Evolutionary conservation across 2,888 invertebrate genomes (phyloP).

Genomic region (Notocelia uddmanniana): DNA sequence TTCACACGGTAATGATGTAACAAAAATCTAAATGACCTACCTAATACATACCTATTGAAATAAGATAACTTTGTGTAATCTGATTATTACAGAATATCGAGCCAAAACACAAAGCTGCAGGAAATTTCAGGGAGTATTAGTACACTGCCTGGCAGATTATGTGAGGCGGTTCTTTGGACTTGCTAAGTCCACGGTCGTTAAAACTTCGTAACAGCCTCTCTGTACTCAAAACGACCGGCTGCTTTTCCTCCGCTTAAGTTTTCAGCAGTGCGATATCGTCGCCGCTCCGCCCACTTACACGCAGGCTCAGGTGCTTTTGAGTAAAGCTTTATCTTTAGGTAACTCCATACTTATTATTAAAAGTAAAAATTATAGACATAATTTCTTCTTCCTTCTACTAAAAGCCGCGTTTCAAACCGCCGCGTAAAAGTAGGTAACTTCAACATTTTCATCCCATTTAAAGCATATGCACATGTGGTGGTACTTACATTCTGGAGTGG

Average conservation of each 20-base stretch:
- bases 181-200: conserved; percentile 67
- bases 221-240: conserved; percentile 62
- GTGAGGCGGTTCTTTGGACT: conserved; percentile 55
- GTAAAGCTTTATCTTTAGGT: conserved; percentile 31
- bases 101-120: conserved; percentile 36
- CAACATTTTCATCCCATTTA: background rate
- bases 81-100: too few species aligned
- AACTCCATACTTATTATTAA: conserved; percentile 4
- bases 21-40: too few species aligned
- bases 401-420: background rate
- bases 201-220: conserved; percentile 68
- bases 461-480: background rate
- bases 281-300: conserved; percentile 53
- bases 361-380: background rate
- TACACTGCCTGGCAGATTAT: conserved; percentile 59
- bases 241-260: conserved; percentile 61
- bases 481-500: background rate
- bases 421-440: background rate
- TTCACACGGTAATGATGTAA: too few species aligned
- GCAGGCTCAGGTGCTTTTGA: conserved; percentile 44
- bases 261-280: conserved; percentile 61
- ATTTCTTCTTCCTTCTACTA: background rate
- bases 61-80: too few species aligned
- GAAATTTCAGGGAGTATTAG: conserved; percentile 58
- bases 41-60: too few species aligned